These are phyloP conservation scores for Troglohyphantes excavatus DNA, from an alignment of 2,888 invertebrate genomes.

Conservation along the genomic window DNA sequence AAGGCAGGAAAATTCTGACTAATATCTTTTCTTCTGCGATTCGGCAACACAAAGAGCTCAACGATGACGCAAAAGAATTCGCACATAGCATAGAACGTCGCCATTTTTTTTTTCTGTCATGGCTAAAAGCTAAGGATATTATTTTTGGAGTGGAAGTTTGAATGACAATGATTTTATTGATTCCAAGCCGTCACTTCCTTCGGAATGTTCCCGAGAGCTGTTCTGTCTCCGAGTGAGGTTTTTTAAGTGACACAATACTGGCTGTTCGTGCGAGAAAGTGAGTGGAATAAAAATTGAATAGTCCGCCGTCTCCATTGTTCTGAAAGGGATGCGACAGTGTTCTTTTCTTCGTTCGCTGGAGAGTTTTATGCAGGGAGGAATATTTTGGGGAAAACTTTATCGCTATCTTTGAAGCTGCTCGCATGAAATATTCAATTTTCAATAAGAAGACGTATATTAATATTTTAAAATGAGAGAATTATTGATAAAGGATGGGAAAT, in stretches of 20 bases:
- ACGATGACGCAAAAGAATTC: constrained; percentile 3
- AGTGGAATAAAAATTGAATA: constrained; percentile 45
- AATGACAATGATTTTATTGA: constrained; percentile 58
- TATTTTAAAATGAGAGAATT: neutral
- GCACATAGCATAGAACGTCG: neutral
- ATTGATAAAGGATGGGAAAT: neutral
- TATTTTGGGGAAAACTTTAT: neutral
- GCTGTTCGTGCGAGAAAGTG: neutral
- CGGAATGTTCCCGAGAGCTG: neutral
- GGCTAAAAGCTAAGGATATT: constrained; percentile 33
- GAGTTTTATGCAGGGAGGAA: neutral
- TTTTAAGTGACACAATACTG: constrained; percentile 36
- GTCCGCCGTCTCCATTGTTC: neutral
- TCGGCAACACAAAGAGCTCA: constrained; percentile 42
- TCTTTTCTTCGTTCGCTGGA: neutral
- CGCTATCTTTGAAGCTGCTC: neutral
- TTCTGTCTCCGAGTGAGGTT: neutral
- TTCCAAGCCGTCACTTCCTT: neutral
- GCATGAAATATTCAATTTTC: constrained; percentile 20
- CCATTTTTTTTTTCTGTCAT: neutral
- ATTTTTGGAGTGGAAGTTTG: constrained; percentile 31
- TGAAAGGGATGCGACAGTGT: neutral
- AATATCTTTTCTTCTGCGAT: constrained; percentile 54
- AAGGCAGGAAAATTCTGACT: constrained; percentile 41
- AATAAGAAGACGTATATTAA: constrained; percentile 2